A percentile compares a stretch with the other conserved stretches of the same genome.
phyloP scores from a whole-genome alignment of 2,797 vertebrate species.

The Heliangelus exortis region DNA sequence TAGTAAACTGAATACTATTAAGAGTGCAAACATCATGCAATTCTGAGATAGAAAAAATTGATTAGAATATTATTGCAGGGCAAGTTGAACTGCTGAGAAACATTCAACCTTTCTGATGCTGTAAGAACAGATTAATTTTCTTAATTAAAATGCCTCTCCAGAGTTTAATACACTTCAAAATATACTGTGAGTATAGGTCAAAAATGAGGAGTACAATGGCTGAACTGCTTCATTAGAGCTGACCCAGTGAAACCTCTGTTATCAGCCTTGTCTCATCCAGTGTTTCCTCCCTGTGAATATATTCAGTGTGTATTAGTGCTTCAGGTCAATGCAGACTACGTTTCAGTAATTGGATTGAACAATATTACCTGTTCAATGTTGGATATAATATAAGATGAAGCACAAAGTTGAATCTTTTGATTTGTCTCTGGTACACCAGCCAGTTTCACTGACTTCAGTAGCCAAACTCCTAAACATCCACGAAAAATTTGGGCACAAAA shows the following conservation, averaged over 20 bases:
- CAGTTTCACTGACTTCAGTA: background rate
- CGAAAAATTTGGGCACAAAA: background rate
- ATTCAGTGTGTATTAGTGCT: background rate
- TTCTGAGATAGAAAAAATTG: slow-evolving; percentile 70
- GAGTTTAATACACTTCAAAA: slow-evolving; percentile 52
- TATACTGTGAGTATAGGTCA: background rate
- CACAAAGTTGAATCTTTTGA: background rate
- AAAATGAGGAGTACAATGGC: slow-evolving; percentile 1
- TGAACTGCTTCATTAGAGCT: background rate
- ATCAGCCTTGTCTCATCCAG: background rate
- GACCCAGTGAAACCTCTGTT: background rate
- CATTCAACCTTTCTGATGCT: slow-evolving; percentile 66
- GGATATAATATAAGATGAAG: background rate
- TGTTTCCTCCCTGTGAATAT: background rate
- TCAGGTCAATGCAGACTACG: background rate
- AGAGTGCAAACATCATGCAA: slow-evolving; percentile 52
- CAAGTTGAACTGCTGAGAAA: slow-evolving; percentile 55
- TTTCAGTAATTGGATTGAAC: background rate
- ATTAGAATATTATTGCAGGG: slow-evolving; percentile 66
- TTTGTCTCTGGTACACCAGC: background rate
- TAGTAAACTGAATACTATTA: slow-evolving; percentile 54
- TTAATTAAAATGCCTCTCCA: slow-evolving; percentile 60
- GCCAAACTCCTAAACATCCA: background rate
- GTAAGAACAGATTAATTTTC: slow-evolving; percentile 69
- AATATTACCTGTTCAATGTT: background rate